A percentile compares a stretch with the other conserved stretches of the same genome.
These are phyloP conservation scores for Drosophila cognata DNA, from an alignment of 2,888 invertebrate genomes.

Conservation along the genomic window DNA sequence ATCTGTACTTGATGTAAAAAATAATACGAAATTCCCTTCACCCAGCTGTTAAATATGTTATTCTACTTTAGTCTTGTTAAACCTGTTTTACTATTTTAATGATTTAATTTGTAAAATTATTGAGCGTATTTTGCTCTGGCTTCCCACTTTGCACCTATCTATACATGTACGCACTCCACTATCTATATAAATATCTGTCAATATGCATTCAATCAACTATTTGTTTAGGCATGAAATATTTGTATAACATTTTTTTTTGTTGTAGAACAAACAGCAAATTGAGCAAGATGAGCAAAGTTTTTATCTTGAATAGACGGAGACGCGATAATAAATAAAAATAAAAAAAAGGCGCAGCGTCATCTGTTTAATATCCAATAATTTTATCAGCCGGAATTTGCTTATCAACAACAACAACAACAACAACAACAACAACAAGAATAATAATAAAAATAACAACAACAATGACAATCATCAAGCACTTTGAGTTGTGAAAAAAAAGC, in stretches of 20 bases:
- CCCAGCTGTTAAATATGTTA: neutral
- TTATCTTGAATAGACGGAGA: neutral
- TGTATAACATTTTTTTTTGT: conserved; percentile 1
- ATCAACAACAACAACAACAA: conserved; percentile 2
- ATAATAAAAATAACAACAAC: neutral
- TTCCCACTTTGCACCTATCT: neutral
- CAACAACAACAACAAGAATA: conserved; percentile 14
- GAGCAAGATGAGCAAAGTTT: neutral
- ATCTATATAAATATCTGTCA: neutral
- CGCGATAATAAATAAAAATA: conserved; percentile 1
- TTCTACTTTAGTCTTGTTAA: neutral
- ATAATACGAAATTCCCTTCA: neutral
- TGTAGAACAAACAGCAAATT: conserved; percentile 6
- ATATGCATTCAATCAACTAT: neutral
- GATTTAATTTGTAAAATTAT: neutral
- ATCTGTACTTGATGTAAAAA: neutral
- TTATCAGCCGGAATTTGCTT: conserved; percentile 12
- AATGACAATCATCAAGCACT: conserved; percentile 4
- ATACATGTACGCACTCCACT: neutral
- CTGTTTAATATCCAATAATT: conserved; percentile 6
- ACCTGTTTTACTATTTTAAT: neutral
- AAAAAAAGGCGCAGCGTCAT: conserved; percentile 8
- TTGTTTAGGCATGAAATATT: conserved; percentile 21
- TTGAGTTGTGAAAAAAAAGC: conserved; percentile 15
- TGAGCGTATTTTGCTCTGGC: neutral